A percentile compares a stretch with the other conserved stretches of the same genome.
phyloP scores from a whole-genome alignment of 64 coral and sea anemone species.

The Cladopsammia gracilis region DNA sequence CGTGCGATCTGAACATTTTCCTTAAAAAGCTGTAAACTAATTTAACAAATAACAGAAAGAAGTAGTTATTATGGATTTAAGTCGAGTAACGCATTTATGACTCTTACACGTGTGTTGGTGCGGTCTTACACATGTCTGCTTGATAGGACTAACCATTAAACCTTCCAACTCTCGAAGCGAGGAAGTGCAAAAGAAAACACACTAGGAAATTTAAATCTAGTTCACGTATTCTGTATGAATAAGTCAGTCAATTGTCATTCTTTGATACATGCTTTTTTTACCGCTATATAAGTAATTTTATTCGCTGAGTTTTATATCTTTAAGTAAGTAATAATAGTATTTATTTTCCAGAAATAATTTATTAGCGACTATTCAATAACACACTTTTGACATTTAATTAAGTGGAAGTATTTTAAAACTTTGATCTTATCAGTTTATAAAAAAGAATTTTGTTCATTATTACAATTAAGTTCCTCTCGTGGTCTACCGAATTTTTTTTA shows the following conservation, averaged over 20 bases:
- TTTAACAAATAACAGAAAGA: background rate
- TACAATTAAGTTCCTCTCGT: background rate
- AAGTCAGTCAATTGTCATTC: background rate
- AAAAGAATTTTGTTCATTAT: background rate
- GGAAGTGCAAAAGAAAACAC: background rate
- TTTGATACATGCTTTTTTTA: background rate
- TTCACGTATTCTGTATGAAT: background rate
- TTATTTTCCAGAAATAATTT: background rate
- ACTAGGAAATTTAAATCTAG: background rate
- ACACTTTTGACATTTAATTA: background rate
- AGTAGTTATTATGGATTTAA: background rate
- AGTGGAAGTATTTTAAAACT: background rate
- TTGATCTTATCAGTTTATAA: background rate
- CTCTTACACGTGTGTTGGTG: background rate
- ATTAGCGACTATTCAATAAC: background rate
- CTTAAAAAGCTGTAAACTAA: background rate
- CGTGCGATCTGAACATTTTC: background rate
- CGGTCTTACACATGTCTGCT: slow-evolving; percentile 4
- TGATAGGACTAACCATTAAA: background rate
- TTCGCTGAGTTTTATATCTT: background rate
- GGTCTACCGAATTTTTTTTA: background rate
- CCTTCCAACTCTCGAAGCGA: no score
- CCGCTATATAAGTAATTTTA: background rate
- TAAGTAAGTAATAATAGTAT: no score
- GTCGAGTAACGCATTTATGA: background rate